These are phyloP conservation scores for Vidua chalybeata DNA, from an alignment of 2,113 vertebrate species.

Conservation along the genomic window DNA sequence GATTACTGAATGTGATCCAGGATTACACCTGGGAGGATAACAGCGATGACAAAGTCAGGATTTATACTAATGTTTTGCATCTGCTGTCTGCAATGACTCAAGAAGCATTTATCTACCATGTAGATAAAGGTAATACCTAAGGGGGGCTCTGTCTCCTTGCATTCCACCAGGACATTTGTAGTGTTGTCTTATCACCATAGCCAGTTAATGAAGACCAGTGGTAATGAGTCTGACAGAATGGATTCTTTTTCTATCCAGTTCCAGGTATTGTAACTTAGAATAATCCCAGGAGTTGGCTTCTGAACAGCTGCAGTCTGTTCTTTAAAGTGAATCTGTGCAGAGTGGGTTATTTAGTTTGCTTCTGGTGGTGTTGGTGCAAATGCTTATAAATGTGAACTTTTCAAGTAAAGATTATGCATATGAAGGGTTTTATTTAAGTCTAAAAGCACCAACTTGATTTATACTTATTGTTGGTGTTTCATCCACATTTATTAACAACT, in stretches of 20 bases:
- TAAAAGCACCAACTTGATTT: neutral
- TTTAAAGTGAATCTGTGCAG: neutral
- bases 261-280: neutral
- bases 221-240: neutral
- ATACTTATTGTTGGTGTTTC: fast-evolving
- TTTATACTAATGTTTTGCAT: conserved; percentile 89
- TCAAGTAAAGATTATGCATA: neutral
- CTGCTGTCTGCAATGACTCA: conserved; percentile 93
- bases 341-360: neutral
- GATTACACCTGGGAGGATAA: conserved; percentile 97
- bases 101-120: conserved; percentile 84
- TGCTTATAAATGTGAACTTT: neutral
- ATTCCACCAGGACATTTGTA: neutral
- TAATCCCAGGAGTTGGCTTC: neutral
- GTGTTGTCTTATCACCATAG: neutral
- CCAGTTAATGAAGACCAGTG: neutral
- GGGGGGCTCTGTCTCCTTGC: neutral
- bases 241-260: neutral
- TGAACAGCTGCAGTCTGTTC: neutral
- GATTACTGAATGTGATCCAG: conserved; percentile 94
- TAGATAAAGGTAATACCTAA: conserved; percentile 78
- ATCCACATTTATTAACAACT: neutral
- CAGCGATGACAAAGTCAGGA: conserved; percentile 87
- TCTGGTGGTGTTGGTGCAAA: neutral
- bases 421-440: neutral